phyloP scores from a whole-genome alignment of 2,797 vertebrate genomes.

The Rhabdophis nuchalis region DNA sequence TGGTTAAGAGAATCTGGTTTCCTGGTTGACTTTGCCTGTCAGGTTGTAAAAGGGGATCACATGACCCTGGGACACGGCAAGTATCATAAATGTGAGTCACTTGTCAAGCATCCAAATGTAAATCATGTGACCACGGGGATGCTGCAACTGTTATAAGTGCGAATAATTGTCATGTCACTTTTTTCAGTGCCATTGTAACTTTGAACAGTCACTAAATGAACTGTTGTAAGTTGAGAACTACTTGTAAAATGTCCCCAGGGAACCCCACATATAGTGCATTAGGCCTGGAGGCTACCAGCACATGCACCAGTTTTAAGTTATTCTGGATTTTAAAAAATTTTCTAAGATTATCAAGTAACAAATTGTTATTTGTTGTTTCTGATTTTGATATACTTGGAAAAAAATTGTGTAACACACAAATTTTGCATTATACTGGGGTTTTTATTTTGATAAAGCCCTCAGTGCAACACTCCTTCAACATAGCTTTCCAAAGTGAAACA shows the following conservation, averaged over 20 bases:
- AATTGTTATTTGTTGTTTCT: not conserved
- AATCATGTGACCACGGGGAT: too few species aligned
- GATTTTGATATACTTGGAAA: not conserved
- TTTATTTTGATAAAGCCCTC: not conserved
- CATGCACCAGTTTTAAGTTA: not conserved
- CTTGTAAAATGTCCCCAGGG: not conserved
- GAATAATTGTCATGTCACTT: too few species aligned
- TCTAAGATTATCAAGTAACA: not conserved
- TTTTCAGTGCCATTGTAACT: too few species aligned
- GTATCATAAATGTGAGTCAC: too few species aligned
- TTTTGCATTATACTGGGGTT: not conserved
- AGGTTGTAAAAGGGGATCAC: too few species aligned
- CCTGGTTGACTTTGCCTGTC: too few species aligned
- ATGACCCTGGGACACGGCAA: too few species aligned
- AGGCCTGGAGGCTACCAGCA: not conserved
- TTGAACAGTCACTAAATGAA: too few species aligned
- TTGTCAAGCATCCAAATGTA: too few species aligned
- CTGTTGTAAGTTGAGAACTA: too few species aligned
- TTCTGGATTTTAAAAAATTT: not conserved
- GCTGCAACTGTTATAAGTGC: too few species aligned
- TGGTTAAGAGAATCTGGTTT: too few species aligned
- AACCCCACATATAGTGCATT: not conserved
- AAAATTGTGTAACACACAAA: not conserved
- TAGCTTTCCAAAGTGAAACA: not conserved
- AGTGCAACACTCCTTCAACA: not conserved